These are phyloP conservation scores for Xestia c-nigrum DNA, from an alignment of 2,888 invertebrate species.

Conservation along the genomic window DNA sequence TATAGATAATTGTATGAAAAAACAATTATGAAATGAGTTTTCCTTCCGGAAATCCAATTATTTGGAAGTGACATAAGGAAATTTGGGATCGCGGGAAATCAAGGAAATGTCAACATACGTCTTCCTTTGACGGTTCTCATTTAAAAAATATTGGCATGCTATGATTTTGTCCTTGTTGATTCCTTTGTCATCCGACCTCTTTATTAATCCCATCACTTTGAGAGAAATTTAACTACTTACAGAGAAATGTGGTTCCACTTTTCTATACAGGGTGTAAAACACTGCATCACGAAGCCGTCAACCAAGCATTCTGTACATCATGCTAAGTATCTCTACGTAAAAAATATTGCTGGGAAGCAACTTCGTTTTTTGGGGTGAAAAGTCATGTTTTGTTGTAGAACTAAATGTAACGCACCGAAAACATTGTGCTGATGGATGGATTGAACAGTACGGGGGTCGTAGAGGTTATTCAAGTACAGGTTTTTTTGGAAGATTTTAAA, in stretches of 20 bases:
- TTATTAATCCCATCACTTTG: neutral
- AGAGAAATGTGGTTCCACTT: neutral
- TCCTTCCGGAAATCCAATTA: conserved; percentile 2
- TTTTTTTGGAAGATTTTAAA: too few species aligned
- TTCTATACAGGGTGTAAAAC: neutral
- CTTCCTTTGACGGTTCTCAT: conserved; percentile 39
- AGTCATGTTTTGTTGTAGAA: too few species aligned
- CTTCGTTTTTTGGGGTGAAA: too few species aligned
- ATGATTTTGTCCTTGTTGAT: neutral
- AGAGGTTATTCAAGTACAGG: too few species aligned
- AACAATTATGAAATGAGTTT: neutral
- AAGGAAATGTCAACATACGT: conserved; percentile 33
- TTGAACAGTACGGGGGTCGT: too few species aligned
- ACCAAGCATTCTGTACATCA: too few species aligned
- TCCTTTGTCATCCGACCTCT: conserved; percentile 5
- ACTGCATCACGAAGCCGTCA: too few species aligned
- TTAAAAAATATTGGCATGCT: conserved; percentile 24
- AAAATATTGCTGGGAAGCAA: too few species aligned
- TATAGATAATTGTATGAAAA: neutral
- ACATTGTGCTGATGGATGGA: too few species aligned
- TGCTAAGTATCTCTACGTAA: too few species aligned
- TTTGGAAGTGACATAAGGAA: conserved; percentile 32
- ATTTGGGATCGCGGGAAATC: conserved; percentile 16
- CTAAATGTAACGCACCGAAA: too few species aligned
- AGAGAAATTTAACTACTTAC: neutral